Base-by-base conservation (phyloP, 37 sponge, comb jelly and placozoan species). In the Lycopodina hypogea region DNA sequence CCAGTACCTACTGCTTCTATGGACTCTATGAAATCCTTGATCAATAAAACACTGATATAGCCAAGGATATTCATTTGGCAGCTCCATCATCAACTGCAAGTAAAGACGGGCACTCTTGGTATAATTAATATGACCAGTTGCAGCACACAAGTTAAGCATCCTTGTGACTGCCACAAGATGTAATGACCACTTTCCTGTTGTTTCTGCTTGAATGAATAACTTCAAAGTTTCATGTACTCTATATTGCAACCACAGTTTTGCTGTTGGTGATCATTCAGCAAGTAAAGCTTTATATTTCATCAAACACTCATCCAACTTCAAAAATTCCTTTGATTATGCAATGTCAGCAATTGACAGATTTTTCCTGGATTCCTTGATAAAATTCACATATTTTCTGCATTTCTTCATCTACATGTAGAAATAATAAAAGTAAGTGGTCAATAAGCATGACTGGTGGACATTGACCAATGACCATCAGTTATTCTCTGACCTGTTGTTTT, bases 181-280 rank as follows among this genome's bases (percentile, higher is more conserved):
- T 42, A 78, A 12, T 8, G 21, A 9, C 78, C 78, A 78, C 7
- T 78, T 63, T 39, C 48, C 74, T 72, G 75, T 74, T 82, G 66
- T 74, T n/a, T 82, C 83, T 58, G 83, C 74, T 57, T 74, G 42
- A 42, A 82, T 82, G 48, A 72, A 81, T 64, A 69, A 38, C 56
- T 79, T 68, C 70, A 79, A 32, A 21, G 69, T 69, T 66, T 79
- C 80, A 22, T 68, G 68, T 42, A 51, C 81, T 30, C 62, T 78
- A 34, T 78, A 78, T 23, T 78, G 78, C 29, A 78, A 78, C 78
- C 67, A 78, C 1, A 78, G 40, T 24, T 61, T 78, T 38, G 67
- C 78, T 63, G 78, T 78, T 78, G 39, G 65, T 62, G 48, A 78
- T 33, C 42, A 63, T 35, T 78, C 52, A 17, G 78, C 78, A 41